Evolutionary conservation across 64 coral and sea anemone genomes (phyloP), one percentile per base, ranked within the genome.

Genomic region (Stichodactyla helianthus): DNA sequence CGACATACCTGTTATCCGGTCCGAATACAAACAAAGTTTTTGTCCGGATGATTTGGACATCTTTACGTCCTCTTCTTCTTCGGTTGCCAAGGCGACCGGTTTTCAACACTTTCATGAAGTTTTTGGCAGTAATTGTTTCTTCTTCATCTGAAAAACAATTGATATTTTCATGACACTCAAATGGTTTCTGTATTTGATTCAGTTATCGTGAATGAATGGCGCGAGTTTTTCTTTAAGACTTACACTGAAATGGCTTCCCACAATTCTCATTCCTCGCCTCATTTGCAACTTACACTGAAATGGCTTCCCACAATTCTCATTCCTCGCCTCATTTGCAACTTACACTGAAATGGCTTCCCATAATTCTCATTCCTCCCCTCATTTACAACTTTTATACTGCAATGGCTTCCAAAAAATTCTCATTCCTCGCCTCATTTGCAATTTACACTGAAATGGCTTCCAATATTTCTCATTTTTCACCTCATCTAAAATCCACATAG

Each of bases 1-100:
- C 0, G 23, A 81, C 84, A 84, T 86, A 98, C 95, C 93, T 82
- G 27, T 98, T 98, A 20, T 98, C 95, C 59, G 92, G 92, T 13
- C 89, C 79, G 62, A 98, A 98, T 61, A 98, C 89, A 44, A 94
- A 98, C 58, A 98, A 44, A 0, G 95, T 88, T 18, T 61, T 98
- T n/a, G 90, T 94, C 19, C 87, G 91, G 52, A 98, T 90, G 59
- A 98, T 85, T 4, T 83, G 87, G 28, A 92, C 91, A 52, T 77
- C 88, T 44, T 91, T 92, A 31, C 80, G 79, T 15, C 84, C 68
- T 28, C 93, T 83, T 17, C 92, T 77, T 44, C 95, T 84, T 62
- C 82, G 86, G 2, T 89, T 89, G 5, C 89, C 76, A n/a, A 86
- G 79, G 5, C 88, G 82, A 27, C 92, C 94, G 6, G 59, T 87